Percentiles rank a stretch among this genome's conserved stretches.
Conservation (phyloP, 2,113 vertebrate species). For the Ovis aries region ARS-UI_Ramb_v3.0 NC_056063.1:41322001-41322500, state of each 20-base stretch:
- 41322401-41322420: background rate
- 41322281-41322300: background rate
- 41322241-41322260: background rate
- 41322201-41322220: background rate
- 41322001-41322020: background rate
- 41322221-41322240: background rate
- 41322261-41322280: background rate
- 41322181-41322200: background rate
- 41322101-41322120: accelerated
- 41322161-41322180: background rate
- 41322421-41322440: background rate
- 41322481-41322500: background rate
- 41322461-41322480: background rate
- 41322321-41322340: background rate
- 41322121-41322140: background rate
- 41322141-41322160: background rate
- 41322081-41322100: background rate
- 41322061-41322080: background rate
- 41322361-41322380: background rate
- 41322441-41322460: background rate
- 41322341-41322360: background rate
- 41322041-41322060: background rate
- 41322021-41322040: background rate
- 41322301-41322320: background rate
- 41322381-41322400: background rate